These are phyloP conservation scores for Zophobas morio DNA, from an alignment of 1,140 invertebrate species.

Conservation along the genomic window DNA sequence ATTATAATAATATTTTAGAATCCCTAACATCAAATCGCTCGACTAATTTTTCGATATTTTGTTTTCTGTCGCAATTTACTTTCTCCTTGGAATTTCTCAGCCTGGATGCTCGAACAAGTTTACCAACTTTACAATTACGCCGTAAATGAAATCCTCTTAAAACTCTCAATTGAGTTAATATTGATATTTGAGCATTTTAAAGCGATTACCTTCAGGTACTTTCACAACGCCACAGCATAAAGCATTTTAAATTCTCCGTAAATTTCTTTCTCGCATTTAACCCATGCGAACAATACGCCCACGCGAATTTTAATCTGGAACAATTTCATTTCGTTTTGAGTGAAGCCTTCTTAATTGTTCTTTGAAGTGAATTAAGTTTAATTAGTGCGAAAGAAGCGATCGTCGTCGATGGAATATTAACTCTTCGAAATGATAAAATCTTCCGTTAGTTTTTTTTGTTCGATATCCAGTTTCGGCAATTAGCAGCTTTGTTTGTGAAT, in stretches of 20 bases:
- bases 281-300: no score
- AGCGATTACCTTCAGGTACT: neutral
- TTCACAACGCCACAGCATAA: no score
- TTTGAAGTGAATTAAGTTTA: constrained; percentile 1
- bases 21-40: no score
- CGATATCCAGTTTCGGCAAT: neutral
- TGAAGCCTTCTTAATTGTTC: constrained; percentile 1
- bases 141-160: neutral
- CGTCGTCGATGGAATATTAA: no score
- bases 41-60: no score
- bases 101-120: neutral
- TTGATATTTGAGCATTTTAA: neutral
- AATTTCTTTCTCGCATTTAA: no score
- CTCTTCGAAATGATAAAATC: no score
- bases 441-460: neutral
- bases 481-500: neutral
- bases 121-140: neutral
- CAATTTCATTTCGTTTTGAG: neutral
- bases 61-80: no score
- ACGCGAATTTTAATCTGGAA: neutral
- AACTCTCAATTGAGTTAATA: neutral
- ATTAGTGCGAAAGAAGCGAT: neutral
- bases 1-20: no score
- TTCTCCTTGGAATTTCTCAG: no score
- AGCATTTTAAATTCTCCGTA: no score